Base-by-base conservation (phyloP, 2,888 invertebrate genomes). In the Neocrepidodera transversa region DNA sequence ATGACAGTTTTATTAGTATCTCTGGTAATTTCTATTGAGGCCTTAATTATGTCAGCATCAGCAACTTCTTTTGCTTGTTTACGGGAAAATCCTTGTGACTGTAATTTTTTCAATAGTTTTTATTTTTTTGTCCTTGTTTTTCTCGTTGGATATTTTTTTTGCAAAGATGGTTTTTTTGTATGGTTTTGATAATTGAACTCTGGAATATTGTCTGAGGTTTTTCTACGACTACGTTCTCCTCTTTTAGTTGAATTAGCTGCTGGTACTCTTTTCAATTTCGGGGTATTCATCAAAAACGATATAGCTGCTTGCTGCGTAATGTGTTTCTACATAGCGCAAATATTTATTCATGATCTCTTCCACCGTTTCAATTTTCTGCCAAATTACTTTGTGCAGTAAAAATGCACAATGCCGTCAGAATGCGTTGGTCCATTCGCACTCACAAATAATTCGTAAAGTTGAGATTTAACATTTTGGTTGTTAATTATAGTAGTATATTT, bases 91-190 rank as follows among this genome's bases (percentile, higher is more conserved):
- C 40, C 52, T 52, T 52, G 28, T 17, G 20, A 67, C 38, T 52
- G 36, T 48, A 60, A 60, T 56, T 13, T 50, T 53, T 57, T 32
- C 43, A 60, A 32, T 13, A 5, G 62, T 61, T 55, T 66, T 63
- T 60, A 73, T 70, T 58, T 69, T 56, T 65, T 65, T 67, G 7
- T 62, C 58, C 65, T 72, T 70, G 38, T 72, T 70, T 62, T 65
- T 65, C 56, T 61, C 49, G 28, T 26, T 48, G 28, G 28, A 56
- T 56, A 49, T 51, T 43, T 64, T 61, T 69, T 66, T 66, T 70
- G 69, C 60, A 47, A 59, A 66, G 67, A 66, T 48, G 69, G 56
- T 67, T 67, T 65, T 68, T 67, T 66, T 67, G 61, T 54, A 47
- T 52, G 58, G 11, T 42, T 42, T 45, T 52, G 51, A 58, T 42